These are phyloP conservation scores for Hemibagrus guttatus DNA, from an alignment of 2,797 vertebrate genomes.

Conservation along the genomic window DNA sequence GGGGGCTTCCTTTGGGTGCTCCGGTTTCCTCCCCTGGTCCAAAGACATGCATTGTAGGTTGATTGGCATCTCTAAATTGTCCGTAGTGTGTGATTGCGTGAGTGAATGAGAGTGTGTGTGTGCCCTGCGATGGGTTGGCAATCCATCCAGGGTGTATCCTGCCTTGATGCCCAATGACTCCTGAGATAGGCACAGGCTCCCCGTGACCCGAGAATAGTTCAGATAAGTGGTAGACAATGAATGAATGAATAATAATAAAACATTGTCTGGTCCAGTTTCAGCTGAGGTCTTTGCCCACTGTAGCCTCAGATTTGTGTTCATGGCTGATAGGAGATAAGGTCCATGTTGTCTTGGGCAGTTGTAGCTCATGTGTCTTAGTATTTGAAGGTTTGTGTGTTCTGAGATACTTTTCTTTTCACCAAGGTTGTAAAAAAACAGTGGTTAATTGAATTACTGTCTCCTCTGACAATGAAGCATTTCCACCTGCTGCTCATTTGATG, in stretches of 20 bases:
- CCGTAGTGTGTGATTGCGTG: too few relatives aligned
- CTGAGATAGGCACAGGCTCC: too few relatives aligned
- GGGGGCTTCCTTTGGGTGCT: too few relatives aligned
- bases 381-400: neutral
- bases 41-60: too few relatives aligned
- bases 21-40: too few relatives aligned
- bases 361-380: neutral
- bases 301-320: neutral
- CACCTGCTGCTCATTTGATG: neutral
- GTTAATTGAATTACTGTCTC: neutral
- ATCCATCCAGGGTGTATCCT: too few relatives aligned
- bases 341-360: neutral
- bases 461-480: neutral
- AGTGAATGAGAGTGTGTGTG: too few relatives aligned
- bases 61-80: too few relatives aligned
- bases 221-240: too few relatives aligned
- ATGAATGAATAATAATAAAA: neutral
- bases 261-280: neutral
- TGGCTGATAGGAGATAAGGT: neutral
- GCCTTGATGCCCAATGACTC: too few relatives aligned
- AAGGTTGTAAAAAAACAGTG: neutral
- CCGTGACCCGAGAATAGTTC: too few relatives aligned
- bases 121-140: too few relatives aligned
- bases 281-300: neutral
- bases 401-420: neutral